These are phyloP conservation scores for Pyxicephalus adspersus DNA, from an alignment of 2,113 vertebrate species.

Conservation along the genomic window DNA sequence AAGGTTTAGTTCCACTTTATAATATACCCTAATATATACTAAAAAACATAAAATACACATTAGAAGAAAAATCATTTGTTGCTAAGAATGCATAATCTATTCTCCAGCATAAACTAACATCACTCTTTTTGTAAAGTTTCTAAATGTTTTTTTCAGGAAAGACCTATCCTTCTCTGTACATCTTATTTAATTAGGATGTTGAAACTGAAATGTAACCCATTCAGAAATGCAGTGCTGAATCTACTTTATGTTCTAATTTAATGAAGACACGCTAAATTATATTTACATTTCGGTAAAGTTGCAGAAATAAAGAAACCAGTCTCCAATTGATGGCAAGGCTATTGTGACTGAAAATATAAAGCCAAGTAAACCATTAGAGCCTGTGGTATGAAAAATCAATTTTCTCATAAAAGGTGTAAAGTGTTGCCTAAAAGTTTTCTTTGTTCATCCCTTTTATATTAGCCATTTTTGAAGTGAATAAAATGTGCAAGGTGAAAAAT, in stretches of 20 bases:
- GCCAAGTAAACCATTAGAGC: constrained; percentile 43
- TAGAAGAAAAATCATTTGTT: too few relatives aligned
- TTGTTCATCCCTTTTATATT: constrained; percentile 24
- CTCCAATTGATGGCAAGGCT: constrained; percentile 19
- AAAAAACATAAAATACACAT: too few relatives aligned
- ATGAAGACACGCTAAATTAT: constrained; percentile 43
- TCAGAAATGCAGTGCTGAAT: constrained; percentile 15
- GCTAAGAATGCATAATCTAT: too few relatives aligned
- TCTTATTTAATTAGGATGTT: constrained; percentile 36
- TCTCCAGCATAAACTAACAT: neutral
- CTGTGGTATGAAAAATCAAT: constrained; percentile 37
- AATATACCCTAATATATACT: too few relatives aligned
- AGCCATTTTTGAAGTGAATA: constrained; percentile 14
- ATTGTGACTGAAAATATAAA: constrained; percentile 20
- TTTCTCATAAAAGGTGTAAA: constrained; percentile 29
- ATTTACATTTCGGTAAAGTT: constrained; percentile 31
- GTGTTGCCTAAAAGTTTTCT: constrained; percentile 38
- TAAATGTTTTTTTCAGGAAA: neutral
- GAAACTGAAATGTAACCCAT: constrained; percentile 16
- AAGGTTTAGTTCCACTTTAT: too few relatives aligned
- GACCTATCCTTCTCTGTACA: neutral
- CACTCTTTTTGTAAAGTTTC: neutral
- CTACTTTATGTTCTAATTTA: constrained; percentile 32
- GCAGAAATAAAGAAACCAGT: constrained; percentile 10
- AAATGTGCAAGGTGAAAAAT: constrained; percentile 3